Percentiles rank a stretch among this genome's conserved stretches.
phyloP scores from a whole-genome alignment of 1,140 invertebrate species.

The Brachionus sp. region DNA sequence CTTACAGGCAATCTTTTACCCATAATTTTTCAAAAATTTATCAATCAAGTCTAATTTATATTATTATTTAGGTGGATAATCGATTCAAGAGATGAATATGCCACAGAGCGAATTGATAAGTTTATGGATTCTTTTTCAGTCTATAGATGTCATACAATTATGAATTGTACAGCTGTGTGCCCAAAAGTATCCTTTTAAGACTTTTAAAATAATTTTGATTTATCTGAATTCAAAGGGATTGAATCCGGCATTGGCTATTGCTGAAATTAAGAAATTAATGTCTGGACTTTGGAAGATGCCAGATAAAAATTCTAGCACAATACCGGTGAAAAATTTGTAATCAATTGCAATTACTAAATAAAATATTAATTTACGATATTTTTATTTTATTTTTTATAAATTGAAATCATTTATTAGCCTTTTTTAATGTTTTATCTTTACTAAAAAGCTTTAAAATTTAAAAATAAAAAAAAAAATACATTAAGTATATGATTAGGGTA shows the following conservation, averaged over 20 bases:
- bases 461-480: no score
- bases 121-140: conserved; percentile 86
- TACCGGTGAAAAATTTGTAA: background rate
- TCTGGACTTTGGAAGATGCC: conserved; percentile 55
- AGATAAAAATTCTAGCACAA: background rate
- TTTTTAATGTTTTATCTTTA: no score
- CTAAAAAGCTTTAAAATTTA: no score
- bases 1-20: conserved; percentile 58
- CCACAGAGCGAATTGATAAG: conserved; percentile 73
- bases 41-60: background rate
- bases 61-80: conserved; percentile 83
- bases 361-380: no score
- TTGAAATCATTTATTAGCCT: no score
- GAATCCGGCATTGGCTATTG: conserved; percentile 89
- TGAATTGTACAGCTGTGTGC: conserved; percentile 95
- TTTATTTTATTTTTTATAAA: no score
- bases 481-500: no score
- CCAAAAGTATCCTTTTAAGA: conserved; percentile 70
- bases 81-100: conserved; percentile 85
- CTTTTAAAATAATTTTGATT: conserved; percentile 17
- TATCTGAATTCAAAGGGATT: conserved; percentile 65
- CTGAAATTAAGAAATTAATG: conserved; percentile 85
- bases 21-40: background rate
- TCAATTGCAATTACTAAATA: background rate
- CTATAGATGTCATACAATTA: conserved; percentile 94